phyloP scores from a whole-genome alignment of 2,113 vertebrate genomes.

The Toxotes jaculatrix region DNA sequence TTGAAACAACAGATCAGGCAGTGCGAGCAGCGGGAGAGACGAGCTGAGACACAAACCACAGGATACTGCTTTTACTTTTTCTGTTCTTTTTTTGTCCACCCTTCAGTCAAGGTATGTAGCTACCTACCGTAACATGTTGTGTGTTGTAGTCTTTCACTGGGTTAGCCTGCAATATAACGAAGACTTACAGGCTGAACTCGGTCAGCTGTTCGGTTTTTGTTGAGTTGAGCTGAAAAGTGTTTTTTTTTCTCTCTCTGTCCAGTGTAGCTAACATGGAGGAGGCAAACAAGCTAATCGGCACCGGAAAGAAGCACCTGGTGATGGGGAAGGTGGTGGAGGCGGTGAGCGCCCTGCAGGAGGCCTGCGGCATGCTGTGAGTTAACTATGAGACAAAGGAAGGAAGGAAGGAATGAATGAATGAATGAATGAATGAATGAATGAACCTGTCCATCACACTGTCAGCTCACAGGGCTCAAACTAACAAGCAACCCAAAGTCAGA shows the following conservation, averaged over 20 bases:
- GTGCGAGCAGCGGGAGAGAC: not conserved
- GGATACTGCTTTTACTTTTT: not conserved
- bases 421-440: too few species aligned
- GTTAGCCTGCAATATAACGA: not conserved
- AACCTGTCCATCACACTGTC: too few species aligned
- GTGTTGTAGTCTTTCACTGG: too few species aligned
- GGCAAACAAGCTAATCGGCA: slow-evolving; percentile 90
- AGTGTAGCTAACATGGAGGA: slow-evolving; percentile 82
- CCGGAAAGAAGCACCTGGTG: slow-evolving; percentile 92
- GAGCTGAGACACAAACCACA: accelerated
- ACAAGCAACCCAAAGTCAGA: too few species aligned
- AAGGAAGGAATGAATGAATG: too few species aligned
- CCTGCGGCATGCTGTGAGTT: slow-evolving; percentile 93
- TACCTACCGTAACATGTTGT: accelerated
- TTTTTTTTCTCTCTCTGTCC: not conserved
- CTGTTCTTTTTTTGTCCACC: not conserved
- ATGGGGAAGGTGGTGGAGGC: slow-evolving; percentile 92
- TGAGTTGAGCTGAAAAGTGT: not conserved
- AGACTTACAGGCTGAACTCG: too few species aligned
- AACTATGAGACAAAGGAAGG: not conserved
- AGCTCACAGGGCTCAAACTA: too few species aligned
- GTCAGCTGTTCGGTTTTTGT: accelerated
- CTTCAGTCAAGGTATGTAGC: not conserved
- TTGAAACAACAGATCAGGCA: slow-evolving; percentile 43
- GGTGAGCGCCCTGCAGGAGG: slow-evolving; percentile 92